phyloP scores from a whole-genome alignment of 2,888 invertebrate genomes.

The Cephus pulcher region DNA sequence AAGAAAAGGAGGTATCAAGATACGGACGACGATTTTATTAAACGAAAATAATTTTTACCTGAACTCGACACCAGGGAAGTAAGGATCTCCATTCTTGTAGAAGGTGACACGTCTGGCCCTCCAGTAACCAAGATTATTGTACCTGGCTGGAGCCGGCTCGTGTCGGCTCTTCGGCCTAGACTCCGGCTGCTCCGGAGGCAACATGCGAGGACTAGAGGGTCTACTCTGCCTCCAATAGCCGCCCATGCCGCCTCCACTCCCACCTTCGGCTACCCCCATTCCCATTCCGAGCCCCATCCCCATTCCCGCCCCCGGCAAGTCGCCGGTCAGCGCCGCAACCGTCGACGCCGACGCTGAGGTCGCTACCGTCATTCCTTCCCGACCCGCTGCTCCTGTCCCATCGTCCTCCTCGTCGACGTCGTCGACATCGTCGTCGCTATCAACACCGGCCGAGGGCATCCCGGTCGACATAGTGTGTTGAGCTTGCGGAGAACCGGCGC shows the following conservation, averaged over 20 bases:
- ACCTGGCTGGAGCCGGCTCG: constrained; percentile 71
- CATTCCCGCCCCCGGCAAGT: constrained; percentile 38
- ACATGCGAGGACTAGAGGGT: constrained; percentile 70
- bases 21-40: no score
- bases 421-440: constrained; percentile 34
- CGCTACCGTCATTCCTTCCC: constrained; percentile 29
- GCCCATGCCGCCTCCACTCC: constrained; percentile 68
- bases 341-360: constrained; percentile 42
- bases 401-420: constrained; percentile 45
- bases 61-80: constrained; percentile 89
- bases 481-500: constrained; percentile 61
- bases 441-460: constrained; percentile 42
- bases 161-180: constrained; percentile 71
- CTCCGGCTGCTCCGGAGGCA: constrained; percentile 69
- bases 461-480: constrained; percentile 35
- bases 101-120: constrained; percentile 88
- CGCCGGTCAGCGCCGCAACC: constrained; percentile 51
- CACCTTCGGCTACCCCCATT: constrained; percentile 40
- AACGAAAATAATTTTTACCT: constrained; percentile 61
- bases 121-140: constrained; percentile 88
- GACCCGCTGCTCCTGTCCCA: constrained; percentile 35
- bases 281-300: constrained; percentile 32
- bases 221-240: constrained; percentile 67
- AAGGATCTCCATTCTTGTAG: constrained; percentile 94
- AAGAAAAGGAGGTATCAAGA: no score